Evolutionary conservation across 2,113 vertebrate species (phyloP).

Genomic region (Prionailurus bengalensis): DNA sequence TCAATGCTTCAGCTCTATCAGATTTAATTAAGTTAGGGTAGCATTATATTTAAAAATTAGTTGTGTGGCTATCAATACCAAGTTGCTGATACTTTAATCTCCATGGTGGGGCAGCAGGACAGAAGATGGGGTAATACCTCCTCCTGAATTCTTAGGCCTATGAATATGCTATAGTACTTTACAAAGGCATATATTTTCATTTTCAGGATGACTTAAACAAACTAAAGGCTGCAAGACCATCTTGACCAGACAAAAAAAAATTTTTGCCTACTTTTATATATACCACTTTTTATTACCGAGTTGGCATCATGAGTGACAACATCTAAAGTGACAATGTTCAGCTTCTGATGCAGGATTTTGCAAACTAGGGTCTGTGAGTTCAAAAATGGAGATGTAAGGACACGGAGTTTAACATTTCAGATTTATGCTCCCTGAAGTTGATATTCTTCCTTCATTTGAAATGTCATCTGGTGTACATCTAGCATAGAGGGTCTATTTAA

Average conservation of each 20-base stretch:
- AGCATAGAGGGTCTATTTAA: not conserved
- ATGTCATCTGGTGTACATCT: not conserved
- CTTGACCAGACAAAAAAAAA: not conserved
- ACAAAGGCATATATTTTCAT: not conserved
- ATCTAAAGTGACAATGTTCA: not conserved
- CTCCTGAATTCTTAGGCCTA: constrained; percentile 7
- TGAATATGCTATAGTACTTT: not conserved
- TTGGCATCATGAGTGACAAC: not conserved
- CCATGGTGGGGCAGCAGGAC: not conserved
- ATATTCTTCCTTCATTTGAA: not conserved
- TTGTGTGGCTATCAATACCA: not conserved
- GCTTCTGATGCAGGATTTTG: not conserved
- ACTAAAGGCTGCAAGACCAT: not conserved
- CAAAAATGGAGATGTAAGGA: not conserved
- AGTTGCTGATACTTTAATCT: not conserved
- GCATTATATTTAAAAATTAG: not conserved
- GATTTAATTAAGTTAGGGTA: not conserved
- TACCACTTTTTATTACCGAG: not conserved
- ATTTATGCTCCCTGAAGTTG: not conserved
- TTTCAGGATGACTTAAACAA: not conserved
- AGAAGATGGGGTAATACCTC: not conserved
- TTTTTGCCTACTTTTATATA: not conserved
- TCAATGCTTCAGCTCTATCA: not conserved
- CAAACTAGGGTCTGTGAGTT: not conserved
- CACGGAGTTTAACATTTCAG: not conserved